Conservation (phyloP, 2,888 invertebrate genomes). For the Diaphora mendica region DNA sequence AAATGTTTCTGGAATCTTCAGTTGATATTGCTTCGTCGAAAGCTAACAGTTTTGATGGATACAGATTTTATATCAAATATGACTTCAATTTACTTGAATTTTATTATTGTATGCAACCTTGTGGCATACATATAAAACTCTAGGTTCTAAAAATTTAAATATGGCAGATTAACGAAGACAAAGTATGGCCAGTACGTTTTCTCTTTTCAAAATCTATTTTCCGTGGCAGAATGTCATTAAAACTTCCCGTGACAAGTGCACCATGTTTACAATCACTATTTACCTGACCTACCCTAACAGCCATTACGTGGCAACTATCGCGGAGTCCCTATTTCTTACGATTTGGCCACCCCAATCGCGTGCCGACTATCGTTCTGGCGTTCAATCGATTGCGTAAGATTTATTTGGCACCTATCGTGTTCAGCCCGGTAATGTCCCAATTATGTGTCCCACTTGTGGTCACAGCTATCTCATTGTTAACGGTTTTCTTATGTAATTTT, state of each 20-base stretch:
- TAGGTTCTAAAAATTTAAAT: neutral
- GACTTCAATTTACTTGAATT: neutral
- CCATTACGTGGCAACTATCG: neutral
- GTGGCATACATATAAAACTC: neutral
- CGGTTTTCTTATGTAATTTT: conserved; percentile 22
- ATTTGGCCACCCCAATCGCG: conserved; percentile 33
- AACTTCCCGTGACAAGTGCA: neutral
- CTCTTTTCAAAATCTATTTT: neutral
- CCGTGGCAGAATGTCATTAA: neutral
- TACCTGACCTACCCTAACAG: conserved; percentile 17
- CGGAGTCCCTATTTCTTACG: conserved; percentile 9
- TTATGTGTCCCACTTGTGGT: conserved; percentile 45
- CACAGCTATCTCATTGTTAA: conserved; percentile 24
- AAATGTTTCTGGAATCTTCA: neutral
- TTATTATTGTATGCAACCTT: neutral
- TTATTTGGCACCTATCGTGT: conserved; percentile 68
- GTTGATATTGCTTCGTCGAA: neutral
- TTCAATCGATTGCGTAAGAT: conserved; percentile 64
- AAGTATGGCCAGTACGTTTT: neutral
- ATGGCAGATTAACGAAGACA: neutral
- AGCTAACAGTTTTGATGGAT: neutral
- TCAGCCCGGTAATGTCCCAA: conserved; percentile 46
- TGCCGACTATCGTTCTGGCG: conserved; percentile 34
- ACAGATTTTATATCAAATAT: neutral
- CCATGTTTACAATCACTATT: neutral